phyloP scores from a whole-genome alignment of 2,888 invertebrate genomes.

The Microchrysa polita region DNA sequence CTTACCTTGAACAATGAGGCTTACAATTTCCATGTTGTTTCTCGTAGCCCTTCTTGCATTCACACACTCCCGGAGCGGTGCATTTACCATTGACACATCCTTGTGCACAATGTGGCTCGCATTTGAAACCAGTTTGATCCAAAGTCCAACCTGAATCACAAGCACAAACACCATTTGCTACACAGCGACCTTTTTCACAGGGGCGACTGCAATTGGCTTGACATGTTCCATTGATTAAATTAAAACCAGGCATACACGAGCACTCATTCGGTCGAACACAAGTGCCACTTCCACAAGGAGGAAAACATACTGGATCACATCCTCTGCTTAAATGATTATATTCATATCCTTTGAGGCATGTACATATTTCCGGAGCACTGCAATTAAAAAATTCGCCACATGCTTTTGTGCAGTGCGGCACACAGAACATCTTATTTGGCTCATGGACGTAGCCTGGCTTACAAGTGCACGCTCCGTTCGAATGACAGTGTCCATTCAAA shows the following conservation, averaged over 20 bases:
- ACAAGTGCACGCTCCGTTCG: constrained; percentile 72
- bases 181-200: constrained; percentile 55
- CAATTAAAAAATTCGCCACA: constrained; percentile 55
- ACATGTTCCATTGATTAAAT: constrained; percentile 48
- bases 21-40: not conserved
- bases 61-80: constrained; percentile 1
- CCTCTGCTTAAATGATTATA: constrained; percentile 50
- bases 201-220: constrained; percentile 53
- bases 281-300: constrained; percentile 53
- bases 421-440: constrained; percentile 65
- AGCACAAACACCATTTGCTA: constrained; percentile 48
- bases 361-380: constrained; percentile 58
- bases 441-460: constrained; percentile 59
- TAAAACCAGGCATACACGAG: constrained; percentile 56
- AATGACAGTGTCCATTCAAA: constrained; percentile 72
- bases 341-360: constrained; percentile 56
- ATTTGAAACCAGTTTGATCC: constrained; percentile 67
- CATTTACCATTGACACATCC: constrained; percentile 29
- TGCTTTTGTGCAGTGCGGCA: constrained; percentile 65
- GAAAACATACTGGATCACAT: constrained; percentile 57
- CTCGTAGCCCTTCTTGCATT: constrained; percentile 12
- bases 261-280: constrained; percentile 59
- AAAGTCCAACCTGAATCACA: constrained; percentile 52
- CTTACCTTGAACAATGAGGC: constrained; percentile 32
- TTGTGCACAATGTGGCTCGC: constrained; percentile 69